Base-by-base conservation (phyloP, 2,888 invertebrate species). In the Macrophya alboannulata region DNA sequence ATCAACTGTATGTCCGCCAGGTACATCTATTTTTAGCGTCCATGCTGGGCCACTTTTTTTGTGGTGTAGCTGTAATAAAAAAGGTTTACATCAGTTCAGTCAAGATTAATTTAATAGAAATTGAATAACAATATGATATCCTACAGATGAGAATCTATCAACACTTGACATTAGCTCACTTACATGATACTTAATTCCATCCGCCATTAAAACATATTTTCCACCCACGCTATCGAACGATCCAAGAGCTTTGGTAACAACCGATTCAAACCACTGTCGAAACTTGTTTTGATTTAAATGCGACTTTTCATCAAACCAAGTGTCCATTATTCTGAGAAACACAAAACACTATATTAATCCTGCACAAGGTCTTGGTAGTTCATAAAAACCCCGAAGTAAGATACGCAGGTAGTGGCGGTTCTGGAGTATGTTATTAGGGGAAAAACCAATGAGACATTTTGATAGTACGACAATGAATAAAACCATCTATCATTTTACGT, bases 11-110 rank as follows among this genome's bases (percentile, higher is more conserved):
- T 77, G 51, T 5, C 21, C 21, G 0, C 87, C 86, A 71, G 94
- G 93, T 25, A 91, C 87, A 5, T 91, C 84, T 17, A 95, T 89
- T 85, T 92, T 92, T 6, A 96, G 88, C 0, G 95, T 96, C 88
- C 95, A 95, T 4, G 96, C 96, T 0, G 96, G 96, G 0, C 95
- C 95, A 0, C 94, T 92, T 88, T 94, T 94, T 79, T 89, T 93
- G 84, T 94, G 92, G 2, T 87, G 92, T 55, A 94, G 89, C 88
- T 94, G 81, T 85, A 94, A 94, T 0, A 17, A 8, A 59, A 62
- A 15, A n/a, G 15, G 37, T 40, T 31, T n/a, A 55, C 3, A 55
- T 55, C n/a, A n/a, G n/a, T n/a, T n/a, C 6, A 8, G 0, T 74
- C 12, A 25, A 76, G 21, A 76, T 76, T 25, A 12, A 17, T 71